Evolutionary conservation across 2,888 invertebrate genomes (phyloP).

Genomic region (Linnaemya vulpina): DNA sequence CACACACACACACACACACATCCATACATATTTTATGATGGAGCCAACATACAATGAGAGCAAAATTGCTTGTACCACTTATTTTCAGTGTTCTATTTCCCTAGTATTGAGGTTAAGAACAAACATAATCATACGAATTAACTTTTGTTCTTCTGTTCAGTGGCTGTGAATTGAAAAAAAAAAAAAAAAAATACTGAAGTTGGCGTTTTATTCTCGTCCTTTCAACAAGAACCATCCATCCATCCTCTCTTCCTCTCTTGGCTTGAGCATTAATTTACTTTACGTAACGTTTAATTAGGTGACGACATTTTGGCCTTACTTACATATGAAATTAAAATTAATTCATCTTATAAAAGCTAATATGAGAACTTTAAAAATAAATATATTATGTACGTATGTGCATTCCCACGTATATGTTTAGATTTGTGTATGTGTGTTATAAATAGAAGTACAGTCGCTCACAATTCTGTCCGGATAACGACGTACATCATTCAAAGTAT

Average conservation of each 20-base stretch:
- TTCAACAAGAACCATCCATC: background rate
- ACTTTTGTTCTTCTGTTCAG: too few species aligned
- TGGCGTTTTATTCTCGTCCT: background rate
- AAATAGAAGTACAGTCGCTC: too few species aligned
- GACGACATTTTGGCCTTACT: background rate
- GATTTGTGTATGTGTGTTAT: too few species aligned
- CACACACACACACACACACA: too few species aligned
- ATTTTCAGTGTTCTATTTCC: background rate
- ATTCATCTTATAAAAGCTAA: background rate
- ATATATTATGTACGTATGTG: background rate
- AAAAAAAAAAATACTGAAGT: too few species aligned
- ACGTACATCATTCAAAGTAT: too few species aligned
- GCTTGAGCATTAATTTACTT: background rate
- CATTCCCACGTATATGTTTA: too few species aligned
- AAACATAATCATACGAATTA: background rate
- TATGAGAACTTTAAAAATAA: background rate
- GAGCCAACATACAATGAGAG: background rate
- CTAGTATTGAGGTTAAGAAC: background rate
- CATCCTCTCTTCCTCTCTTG: background rate
- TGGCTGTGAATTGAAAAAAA: too few species aligned
- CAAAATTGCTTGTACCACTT: background rate
- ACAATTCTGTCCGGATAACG: too few species aligned
- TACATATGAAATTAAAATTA: background rate
- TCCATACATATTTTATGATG: background rate
- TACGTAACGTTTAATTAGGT: background rate